phyloP scores from a whole-genome alignment of 2,888 invertebrate genomes.

The Dasysyrphus albostriatus region DNA sequence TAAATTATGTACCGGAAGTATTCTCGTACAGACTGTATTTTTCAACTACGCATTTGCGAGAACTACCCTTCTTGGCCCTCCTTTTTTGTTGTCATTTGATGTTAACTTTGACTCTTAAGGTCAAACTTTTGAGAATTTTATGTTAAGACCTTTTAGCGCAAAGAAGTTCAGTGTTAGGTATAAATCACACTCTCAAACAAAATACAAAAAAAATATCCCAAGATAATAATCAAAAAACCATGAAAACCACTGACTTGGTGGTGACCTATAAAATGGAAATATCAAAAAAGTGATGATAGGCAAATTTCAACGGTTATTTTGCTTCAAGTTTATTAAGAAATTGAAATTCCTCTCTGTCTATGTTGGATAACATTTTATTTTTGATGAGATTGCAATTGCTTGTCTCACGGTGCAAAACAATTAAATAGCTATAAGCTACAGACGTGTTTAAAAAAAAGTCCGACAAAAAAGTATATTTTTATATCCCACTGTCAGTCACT shows the following conservation, averaged over 20 bases:
- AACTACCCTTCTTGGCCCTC: too few species aligned
- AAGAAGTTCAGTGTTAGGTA: too few species aligned
- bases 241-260: conserved; percentile 52
- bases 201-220: neutral
- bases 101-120: too few species aligned
- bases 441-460: neutral
- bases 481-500: conserved; percentile 2
- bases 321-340: too few species aligned
- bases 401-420: neutral
- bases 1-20: too few species aligned
- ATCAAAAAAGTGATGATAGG: conserved; percentile 34
- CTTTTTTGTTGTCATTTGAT: too few species aligned
- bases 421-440: neutral
- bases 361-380: neutral
- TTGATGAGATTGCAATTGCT: conserved; percentile 32
- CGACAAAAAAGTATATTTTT: conserved; percentile 1
- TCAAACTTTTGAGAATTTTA: too few species aligned
- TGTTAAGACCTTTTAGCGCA: too few species aligned
- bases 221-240: conserved; percentile 48
- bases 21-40: too few species aligned
- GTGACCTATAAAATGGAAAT: conserved; percentile 57
- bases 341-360: too few species aligned
- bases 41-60: too few species aligned
- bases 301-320: conserved; percentile 16
- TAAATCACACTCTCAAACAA: neutral